A percentile compares a stretch with the other conserved stretches of the same genome.
phyloP scores from a whole-genome alignment of 2,113 vertebrate species.

The Pseudorectes ferrugineus region DNA sequence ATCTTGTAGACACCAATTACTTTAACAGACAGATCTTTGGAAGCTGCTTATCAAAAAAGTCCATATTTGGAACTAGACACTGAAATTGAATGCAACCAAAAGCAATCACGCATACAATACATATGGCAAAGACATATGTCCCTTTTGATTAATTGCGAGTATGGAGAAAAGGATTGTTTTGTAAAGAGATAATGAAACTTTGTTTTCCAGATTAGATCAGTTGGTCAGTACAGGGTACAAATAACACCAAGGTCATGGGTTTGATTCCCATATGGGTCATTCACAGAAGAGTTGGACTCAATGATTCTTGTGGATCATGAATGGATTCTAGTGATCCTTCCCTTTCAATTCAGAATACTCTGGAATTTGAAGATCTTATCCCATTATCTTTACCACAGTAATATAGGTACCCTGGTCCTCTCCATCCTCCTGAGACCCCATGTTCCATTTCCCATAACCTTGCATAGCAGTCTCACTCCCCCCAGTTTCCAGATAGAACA shows the following conservation, averaged over 20 bases:
- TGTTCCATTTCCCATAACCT: neutral
- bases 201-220: neutral
- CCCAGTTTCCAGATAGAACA: neutral
- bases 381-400: neutral
- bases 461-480: neutral
- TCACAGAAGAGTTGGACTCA: neutral
- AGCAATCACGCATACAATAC: neutral
- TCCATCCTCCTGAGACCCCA: neutral
- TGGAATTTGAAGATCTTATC: neutral
- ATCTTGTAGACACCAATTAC: neutral
- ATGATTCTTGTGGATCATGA: neutral
- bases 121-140: neutral
- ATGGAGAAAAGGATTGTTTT: neutral
- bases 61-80: neutral
- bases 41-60: neutral
- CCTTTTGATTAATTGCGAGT: neutral
- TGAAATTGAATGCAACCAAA: neutral
- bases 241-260: fast-evolving
- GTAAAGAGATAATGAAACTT: neutral
- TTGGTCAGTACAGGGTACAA: neutral
- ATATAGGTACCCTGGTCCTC: neutral
- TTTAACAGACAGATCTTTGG: neutral
- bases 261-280: neutral
- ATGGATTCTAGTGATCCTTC: neutral
- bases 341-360: neutral